Base-by-base conservation (phyloP, 1,140 invertebrate genomes). In the Drosophila grimshawi region DNA sequence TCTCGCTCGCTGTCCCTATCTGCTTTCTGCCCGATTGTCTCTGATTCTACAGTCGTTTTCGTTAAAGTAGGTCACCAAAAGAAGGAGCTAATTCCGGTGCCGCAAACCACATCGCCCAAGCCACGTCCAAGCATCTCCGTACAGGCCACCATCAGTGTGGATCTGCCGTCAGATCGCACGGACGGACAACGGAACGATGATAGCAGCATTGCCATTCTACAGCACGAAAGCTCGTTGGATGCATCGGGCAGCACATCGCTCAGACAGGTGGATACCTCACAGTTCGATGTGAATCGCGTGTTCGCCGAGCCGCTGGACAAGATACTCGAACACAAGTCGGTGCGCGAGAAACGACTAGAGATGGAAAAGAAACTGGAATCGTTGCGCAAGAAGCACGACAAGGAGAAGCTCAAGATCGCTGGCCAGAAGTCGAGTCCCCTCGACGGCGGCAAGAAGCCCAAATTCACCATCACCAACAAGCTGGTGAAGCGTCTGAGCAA, bases 351-450 rank as follows among this genome's bases (percentile, higher is more conserved):
- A 78, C 95, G 95, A 11, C 77, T 94, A 1, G 97, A 98, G 91
- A 92, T 98, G 19, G 97, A 98, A 41, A 97, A 98, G 86, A 98
- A 98, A 90, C 92, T 99, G 48, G 97, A 98, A 72, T 94, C 94
- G 43, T 86, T 98, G 49, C 94, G 95, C 49, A 97, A 97, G 88
- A 98, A 98, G 86, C 95, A 97, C 81, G 97, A 98, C 66, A 98
- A 98, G 93, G 95, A 96, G 75, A 95, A 95, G 82, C 86, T 94
- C 43, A 94, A 95, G 67, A 86, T 95, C 7, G 93, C 94, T n/a
- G 93, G 94, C 27, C 93, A 94, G 41, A 95, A 95, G 72, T 92
- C 93, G 0, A 86, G 91, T 61, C 82, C 93, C 0, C 93, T 94
- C 1, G 91, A 94, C n/a, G 95, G 95, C 49, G 80, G 94, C 94